A percentile compares a stretch with the other conserved stretches of the same genome.
phyloP scores from a whole-genome alignment of 2,888 invertebrate genomes.

The Siphonodentalium dalli region DNA sequence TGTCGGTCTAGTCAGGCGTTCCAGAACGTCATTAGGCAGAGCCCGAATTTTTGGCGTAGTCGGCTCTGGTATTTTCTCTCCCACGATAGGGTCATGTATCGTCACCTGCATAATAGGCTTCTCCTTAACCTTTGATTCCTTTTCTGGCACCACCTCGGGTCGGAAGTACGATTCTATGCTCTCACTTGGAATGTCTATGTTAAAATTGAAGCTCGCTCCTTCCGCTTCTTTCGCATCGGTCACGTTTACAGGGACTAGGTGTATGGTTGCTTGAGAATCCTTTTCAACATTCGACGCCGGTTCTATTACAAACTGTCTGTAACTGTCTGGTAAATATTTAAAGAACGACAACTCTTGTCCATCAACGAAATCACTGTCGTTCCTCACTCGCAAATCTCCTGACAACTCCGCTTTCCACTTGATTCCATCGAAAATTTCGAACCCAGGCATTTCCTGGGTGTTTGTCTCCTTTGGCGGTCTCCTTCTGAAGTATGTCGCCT shows the following conservation, averaged over 20 bases:
- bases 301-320: conserved; percentile 53
- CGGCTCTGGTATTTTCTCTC: conserved; percentile 34
- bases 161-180: conserved; percentile 46
- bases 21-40: conserved; percentile 38
- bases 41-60: conserved; percentile 39
- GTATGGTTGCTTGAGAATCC: conserved; percentile 39
- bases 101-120: conserved; percentile 35
- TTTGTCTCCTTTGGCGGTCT: conserved; percentile 14
- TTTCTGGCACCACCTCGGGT: conserved; percentile 44
- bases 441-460: conserved; percentile 27
- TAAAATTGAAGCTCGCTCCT: conserved; percentile 37
- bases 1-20: conserved; percentile 37
- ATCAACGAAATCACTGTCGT: conserved; percentile 40
- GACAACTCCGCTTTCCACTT: conserved; percentile 43
- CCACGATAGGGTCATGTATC: conserved; percentile 32
- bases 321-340: conserved; percentile 52
- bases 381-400: conserved; percentile 39
- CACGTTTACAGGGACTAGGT: conserved; percentile 36
- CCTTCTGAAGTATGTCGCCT: conserved; percentile 21
- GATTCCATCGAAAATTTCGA: conserved; percentile 49
- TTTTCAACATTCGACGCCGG: conserved; percentile 46
- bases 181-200: conserved; percentile 45
- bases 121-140: conserved; percentile 42
- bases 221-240: conserved; percentile 30
- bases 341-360: conserved; percentile 46